Conservation (phyloP, 92 coral and sea anemone species). For the Zoanthus sociatus region DNA sequence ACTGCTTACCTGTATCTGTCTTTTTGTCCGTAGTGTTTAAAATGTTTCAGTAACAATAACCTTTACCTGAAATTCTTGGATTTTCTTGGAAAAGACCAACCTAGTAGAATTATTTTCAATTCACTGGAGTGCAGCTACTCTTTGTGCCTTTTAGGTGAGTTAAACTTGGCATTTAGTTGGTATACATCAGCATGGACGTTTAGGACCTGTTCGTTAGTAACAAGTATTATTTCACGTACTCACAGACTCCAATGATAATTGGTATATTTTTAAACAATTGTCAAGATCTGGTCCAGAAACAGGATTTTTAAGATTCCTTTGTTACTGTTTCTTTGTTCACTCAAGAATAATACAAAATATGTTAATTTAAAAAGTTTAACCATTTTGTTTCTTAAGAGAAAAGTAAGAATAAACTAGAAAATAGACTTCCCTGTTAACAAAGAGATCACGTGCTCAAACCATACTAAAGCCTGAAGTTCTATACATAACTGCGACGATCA, state of each 20-base stretch:
- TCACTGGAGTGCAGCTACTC: constrained; percentile 88
- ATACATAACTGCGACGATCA: too few relatives aligned
- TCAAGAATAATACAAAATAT: background rate
- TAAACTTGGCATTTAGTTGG: too few relatives aligned
- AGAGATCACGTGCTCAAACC: too few relatives aligned
- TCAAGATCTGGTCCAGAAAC: too few relatives aligned
- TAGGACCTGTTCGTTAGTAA: too few relatives aligned
- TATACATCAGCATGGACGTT: too few relatives aligned
- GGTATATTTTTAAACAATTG: too few relatives aligned
- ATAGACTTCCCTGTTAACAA: too few relatives aligned
- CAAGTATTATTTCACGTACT: too few relatives aligned
- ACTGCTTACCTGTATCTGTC: background rate
- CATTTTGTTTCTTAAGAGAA: background rate
- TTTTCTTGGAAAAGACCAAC: constrained; percentile 79
- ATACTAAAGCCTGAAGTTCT: too few relatives aligned
- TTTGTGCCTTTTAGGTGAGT: constrained; percentile 85
- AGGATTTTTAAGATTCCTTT: background rate
- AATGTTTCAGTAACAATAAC: constrained; percentile 65
- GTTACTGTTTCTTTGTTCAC: background rate
- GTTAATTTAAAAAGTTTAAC: background rate
- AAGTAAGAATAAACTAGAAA: too few relatives aligned
- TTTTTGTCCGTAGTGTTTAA: constrained; percentile 68
- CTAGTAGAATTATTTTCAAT: constrained; percentile 80
- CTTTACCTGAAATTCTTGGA: constrained; percentile 72
- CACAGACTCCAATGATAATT: too few relatives aligned